Evolutionary conservation across 2,888 invertebrate species (phyloP).

Genomic region (Ichneumoninae sp.): DNA sequence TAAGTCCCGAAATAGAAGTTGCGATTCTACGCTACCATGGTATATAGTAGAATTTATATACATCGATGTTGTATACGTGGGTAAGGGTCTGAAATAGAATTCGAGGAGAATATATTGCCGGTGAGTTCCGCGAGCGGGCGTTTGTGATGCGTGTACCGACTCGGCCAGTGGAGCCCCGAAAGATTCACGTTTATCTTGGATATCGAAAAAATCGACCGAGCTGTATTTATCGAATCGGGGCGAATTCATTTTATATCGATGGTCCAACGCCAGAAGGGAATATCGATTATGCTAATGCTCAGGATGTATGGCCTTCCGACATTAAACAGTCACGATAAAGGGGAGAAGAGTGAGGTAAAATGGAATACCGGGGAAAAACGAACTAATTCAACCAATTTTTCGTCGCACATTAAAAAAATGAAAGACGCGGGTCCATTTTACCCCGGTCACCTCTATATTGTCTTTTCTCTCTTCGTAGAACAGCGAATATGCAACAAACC

Average conservation of each 20-base stretch:
- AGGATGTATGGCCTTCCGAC: too few relatives aligned
- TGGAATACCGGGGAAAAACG: not conserved
- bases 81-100: constrained; percentile 55
- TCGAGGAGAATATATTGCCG: constrained; percentile 29
- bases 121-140: constrained; percentile 11
- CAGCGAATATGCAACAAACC: constrained; percentile 50
- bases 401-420: not conserved
- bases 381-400: not conserved
- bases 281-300: not conserved
- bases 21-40: constrained; percentile 8
- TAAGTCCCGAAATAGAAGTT: constrained; percentile 52
- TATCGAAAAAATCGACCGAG: not conserved
- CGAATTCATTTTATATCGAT: not conserved
- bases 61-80: constrained; percentile 13
- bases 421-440: not conserved
- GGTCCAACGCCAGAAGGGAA: not conserved
- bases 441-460: not conserved
- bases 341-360: not conserved
- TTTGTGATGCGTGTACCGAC: constrained; percentile 28
- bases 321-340: not conserved
- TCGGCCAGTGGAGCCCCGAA: constrained; percentile 9
- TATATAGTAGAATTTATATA: constrained; percentile 7
- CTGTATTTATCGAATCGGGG: not conserved
- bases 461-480: not conserved
- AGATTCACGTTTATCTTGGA: constrained; percentile 42